phyloP scores from a whole-genome alignment of 1,140 invertebrate species.

The Ctenoplectra terminalis region DNA sequence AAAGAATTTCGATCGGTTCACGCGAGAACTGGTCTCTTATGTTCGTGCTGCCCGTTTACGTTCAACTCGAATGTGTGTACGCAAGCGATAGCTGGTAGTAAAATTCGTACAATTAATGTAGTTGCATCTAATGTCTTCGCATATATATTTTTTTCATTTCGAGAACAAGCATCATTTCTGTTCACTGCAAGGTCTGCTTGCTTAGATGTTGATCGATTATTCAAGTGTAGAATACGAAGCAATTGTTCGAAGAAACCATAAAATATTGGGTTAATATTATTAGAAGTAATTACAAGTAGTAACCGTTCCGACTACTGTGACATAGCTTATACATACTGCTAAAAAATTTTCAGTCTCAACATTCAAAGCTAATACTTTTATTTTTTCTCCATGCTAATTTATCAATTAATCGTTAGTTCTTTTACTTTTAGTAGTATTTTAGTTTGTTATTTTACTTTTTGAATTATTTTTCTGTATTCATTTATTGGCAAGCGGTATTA shows the following conservation, averaged over 20 bases:
- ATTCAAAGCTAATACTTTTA: not conserved
- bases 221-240: conserved; percentile 11
- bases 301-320: not conserved
- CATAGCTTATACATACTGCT: not conserved
- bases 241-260: conserved; percentile 39
- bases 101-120: conserved; percentile 25
- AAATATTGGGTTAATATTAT: conserved; percentile 48
- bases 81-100: not conserved
- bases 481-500: not conserved
- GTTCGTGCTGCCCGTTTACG: not conserved
- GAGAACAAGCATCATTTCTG: conserved; percentile 5
- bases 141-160: not conserved
- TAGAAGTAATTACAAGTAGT: no score
- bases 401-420: not conserved
- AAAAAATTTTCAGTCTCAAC: not conserved
- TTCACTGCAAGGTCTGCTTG: not conserved
- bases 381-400: not conserved
- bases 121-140: conserved; percentile 16
- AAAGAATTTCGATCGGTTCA: conserved; percentile 58
- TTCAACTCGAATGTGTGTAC: not conserved
- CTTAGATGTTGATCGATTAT: conserved; percentile 23
- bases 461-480: not conserved
- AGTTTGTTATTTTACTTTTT: not conserved
- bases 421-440: no score
- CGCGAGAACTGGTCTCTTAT: conserved; percentile 25